Evolutionary conservation across 2,113 vertebrate species (phyloP), one percentile per base, ranked within the genome.

Genomic region (Pungitius pungitius): DNA sequence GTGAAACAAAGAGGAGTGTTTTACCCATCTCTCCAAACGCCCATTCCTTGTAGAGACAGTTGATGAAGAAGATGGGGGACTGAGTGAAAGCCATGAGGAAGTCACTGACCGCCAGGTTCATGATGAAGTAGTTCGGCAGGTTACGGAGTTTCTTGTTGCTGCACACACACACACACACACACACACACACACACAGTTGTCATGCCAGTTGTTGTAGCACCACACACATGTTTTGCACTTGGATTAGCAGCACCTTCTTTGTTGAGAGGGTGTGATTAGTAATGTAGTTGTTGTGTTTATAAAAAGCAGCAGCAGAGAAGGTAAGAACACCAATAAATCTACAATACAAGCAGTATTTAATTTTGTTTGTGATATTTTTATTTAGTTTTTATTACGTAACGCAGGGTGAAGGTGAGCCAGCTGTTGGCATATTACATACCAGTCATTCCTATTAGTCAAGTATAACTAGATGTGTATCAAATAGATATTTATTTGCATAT

Each of bases 11-110:
- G 12, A 33, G 1, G 8, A 83, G 27, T 15, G 13, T 86, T n/a
- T n/a, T 88, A 97, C 96, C 96, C 91, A 94, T 94, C 60, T 96
- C 94, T 78, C 96, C 96, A 85, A 97, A 98, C 77, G 96, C 92
- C 97, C 96, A 99, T 51, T 86, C 93, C 78, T 94, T 98, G 85
- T 96, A 93, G 76, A 99, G 91, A 81, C 95, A 96, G 89, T 94
- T 96, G 89, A 94, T 91, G 81, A 98, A 98, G 92, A 99, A 96
- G 76, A 97, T 82, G 1, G 96, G 96, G 11, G 96, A 93, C 89
- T 99, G 97, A 0, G 96, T 98, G 85, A 96, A 85, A 39, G 96
- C 96, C 97, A 98, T 97, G 84, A 98, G 91, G 90, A 98, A 96
- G 82, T 98, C 96, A 45, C 95, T 97, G 73, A 96, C 40, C 0